Base-by-base conservation (phyloP, 2,888 invertebrate species). In the Tipula unca region DNA sequence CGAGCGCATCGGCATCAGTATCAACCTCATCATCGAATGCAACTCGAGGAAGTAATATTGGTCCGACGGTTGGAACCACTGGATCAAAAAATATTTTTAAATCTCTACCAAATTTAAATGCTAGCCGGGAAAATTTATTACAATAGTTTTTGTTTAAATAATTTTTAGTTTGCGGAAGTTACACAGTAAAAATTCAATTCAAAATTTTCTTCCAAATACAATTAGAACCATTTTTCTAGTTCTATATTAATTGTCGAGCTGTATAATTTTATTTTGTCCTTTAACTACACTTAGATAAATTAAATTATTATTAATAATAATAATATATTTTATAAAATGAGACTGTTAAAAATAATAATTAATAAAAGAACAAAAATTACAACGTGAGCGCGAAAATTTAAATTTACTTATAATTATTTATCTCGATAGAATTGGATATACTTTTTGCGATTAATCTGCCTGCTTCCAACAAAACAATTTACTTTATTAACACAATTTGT, bases 41-140 rank as follows among this genome's bases (percentile, higher is more conserved):
- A 3, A 25, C 3, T 4, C 29, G 25, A 14, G 39, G 14, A 5
- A 14, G 3, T 39, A 85, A 25, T 85, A 25, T n/a, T 39, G 14
- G 42, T 85, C 39, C 14, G 36, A 85, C 14, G 42, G 14, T 13
- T 85, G 48, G 54, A 10, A 35, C 35, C 85, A 83, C 14, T 29
- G n/a, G 29, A 25, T 36, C 17, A n/a, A 82, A 42, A 17, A 82
- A 82, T 54, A 85, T 92, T 88, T 93, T 93, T 88, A 93, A 93
- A 89, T 93, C 93, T 88, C 92, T 95, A 92, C 95, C 95, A 91
- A 94, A 95, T 92, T 92, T 95, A 91, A 94, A 93, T 90, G 93
- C 94, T 88, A 93, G 93, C 90, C 93, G 93, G 90, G 94, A 94
- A 90, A 93, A 92, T 89, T 92, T 94, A 89, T 92, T 94, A 88